Evolutionary conservation across 2,113 vertebrate species (phyloP).

Genomic region (Pelusios castaneus): DNA sequence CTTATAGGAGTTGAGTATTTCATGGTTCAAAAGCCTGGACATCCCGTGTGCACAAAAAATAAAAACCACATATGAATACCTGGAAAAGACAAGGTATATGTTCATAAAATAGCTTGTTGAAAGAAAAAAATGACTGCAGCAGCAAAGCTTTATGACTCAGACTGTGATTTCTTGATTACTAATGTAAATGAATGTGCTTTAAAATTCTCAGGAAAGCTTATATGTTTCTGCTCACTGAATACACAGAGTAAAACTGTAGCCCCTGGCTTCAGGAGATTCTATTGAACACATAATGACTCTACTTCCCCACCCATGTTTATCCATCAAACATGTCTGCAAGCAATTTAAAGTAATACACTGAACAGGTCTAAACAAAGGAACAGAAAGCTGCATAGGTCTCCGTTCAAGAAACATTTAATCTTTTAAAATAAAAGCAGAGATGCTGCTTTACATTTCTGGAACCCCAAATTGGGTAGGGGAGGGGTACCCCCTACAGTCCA

Average conservation of each 20-base stretch:
- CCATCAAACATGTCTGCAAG: too few species aligned
- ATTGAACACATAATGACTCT: too few species aligned
- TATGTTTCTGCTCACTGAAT: neutral
- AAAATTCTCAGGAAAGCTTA: neutral
- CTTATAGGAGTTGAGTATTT: neutral
- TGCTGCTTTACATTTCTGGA: neutral
- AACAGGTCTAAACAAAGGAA: too few species aligned
- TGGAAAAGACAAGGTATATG: neutral
- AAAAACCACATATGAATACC: neutral
- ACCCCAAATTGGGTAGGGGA: neutral
- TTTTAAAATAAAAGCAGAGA: too few species aligned
- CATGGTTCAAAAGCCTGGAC: neutral
- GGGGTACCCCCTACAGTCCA: neutral
- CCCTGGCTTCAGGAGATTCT: neutral
- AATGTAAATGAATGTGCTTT: neutral
- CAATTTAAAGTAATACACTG: too few species aligned
- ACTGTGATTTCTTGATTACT: neutral
- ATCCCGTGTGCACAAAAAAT: neutral
- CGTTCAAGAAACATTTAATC: too few species aligned
- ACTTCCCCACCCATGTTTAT: too few species aligned
- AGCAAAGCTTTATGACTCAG: neutral
- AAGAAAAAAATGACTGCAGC: neutral
- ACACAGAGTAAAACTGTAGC: neutral
- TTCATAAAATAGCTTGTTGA: neutral
- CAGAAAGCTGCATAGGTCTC: too few species aligned